These are phyloP conservation scores for Plemyria rubiginata DNA, from an alignment of 2,888 invertebrate species.

Conservation along the genomic window DNA sequence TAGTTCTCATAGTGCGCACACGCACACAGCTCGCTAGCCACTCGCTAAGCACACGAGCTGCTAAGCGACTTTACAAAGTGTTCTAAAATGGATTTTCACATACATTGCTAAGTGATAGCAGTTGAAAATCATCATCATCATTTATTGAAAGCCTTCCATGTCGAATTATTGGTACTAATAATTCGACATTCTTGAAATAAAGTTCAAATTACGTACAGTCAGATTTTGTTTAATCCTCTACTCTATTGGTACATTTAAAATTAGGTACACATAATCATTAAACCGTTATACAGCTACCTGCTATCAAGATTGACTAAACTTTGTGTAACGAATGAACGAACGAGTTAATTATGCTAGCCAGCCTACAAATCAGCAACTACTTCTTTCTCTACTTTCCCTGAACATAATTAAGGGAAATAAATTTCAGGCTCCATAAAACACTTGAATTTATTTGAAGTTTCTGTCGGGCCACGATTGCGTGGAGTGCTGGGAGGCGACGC, in stretches of 20 bases:
- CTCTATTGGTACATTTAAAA: too few species aligned
- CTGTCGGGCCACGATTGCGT: constrained; percentile 2
- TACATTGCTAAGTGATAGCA: too few species aligned
- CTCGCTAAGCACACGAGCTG: not conserved
- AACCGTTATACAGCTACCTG: not conserved
- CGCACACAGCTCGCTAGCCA: not conserved
- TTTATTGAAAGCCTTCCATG: too few species aligned
- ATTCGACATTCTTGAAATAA: too few species aligned
- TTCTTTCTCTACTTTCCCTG: constrained; percentile 13
- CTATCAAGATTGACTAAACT: not conserved
- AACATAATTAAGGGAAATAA: constrained; percentile 20
- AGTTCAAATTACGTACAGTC: too few species aligned
- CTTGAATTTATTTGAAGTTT: constrained; percentile 18
- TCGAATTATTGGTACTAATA: too few species aligned
- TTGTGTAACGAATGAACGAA: not conserved
- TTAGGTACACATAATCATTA: not conserved
- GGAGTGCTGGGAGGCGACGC: not conserved
- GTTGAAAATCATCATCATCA: too few species aligned
- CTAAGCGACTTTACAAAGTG: not conserved
- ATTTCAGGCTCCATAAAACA: constrained; percentile 25
- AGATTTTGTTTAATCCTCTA: too few species aligned
- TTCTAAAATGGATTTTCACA: too few species aligned
- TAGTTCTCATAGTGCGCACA: not conserved
- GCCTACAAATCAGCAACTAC: constrained; percentile 10
- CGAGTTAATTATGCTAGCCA: not conserved